Percentiles rank a stretch among this genome's conserved stretches.
Conservation (phyloP, 1,140 invertebrate genomes). For the Brachionus paranguensis region DNA sequence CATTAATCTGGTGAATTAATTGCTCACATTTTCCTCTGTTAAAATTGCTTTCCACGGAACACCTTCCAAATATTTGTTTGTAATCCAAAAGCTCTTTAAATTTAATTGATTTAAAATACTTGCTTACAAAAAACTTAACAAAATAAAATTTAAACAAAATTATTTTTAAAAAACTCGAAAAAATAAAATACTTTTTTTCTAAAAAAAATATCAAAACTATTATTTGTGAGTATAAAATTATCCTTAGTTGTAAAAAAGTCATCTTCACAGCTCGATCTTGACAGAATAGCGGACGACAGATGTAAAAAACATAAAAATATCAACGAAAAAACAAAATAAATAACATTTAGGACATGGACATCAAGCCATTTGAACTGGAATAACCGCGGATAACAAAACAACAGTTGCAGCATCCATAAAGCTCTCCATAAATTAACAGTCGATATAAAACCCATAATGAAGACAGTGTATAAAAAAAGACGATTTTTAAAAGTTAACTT, state of each 20-base stretch:
- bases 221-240: slow-evolving; percentile 13
- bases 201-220: slow-evolving; percentile 2
- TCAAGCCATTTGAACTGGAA: background rate
- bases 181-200: slow-evolving; percentile 2
- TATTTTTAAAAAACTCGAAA: background rate
- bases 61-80: background rate
- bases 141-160: background rate
- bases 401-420: slow-evolving; percentile 28
- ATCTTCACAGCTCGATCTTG: slow-evolving; percentile 25
- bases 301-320: background rate
- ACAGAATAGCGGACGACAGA: slow-evolving; percentile 1
- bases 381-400: background rate
- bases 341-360: background rate
- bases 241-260: slow-evolving; percentile 22
- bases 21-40: background rate
- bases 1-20: background rate
- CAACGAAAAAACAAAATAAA: background rate
- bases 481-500: background rate
- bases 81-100: background rate
- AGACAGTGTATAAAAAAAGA: slow-evolving; percentile 6
- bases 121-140: background rate
- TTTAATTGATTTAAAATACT: background rate
- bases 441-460: background rate
- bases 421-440: slow-evolving; percentile 31
- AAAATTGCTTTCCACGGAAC: background rate